Conservation (phyloP, 37 sponge, comb jelly and placozoan genomes). For the Petrosia ficiformis region DNA sequence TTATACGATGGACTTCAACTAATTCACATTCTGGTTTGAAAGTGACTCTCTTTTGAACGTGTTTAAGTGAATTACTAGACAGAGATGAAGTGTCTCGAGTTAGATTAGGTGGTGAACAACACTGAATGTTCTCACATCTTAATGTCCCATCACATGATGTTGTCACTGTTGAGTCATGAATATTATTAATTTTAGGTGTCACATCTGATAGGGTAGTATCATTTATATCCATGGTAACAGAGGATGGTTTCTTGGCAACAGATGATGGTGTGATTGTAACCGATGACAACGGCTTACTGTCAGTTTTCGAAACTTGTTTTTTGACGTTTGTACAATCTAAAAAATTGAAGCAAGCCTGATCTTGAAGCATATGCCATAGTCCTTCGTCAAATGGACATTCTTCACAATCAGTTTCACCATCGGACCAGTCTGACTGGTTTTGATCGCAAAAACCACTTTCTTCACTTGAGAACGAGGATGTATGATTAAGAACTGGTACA, state of each 20-base stretch:
- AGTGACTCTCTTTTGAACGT: neutral
- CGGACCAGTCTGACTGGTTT: neutral
- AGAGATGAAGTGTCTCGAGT: neutral
- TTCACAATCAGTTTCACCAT: neutral
- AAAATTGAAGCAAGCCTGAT: neutral
- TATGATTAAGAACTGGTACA: neutral
- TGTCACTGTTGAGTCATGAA: neutral
- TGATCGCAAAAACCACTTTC: constrained; percentile 3
- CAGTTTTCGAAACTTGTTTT: no score
- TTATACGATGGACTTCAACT: constrained; percentile 13
- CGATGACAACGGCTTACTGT: neutral
- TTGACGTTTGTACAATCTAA: no score
- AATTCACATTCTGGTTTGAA: constrained; percentile 6
- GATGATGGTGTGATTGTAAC: neutral
- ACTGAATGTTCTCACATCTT: neutral
- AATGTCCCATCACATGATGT: neutral
- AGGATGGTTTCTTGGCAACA: neutral
- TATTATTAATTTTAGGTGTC: neutral
- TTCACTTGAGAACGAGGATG: constrained; percentile 4
- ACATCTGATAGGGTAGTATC: neutral
- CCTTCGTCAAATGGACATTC: constrained; percentile 5
- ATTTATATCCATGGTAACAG: neutral
- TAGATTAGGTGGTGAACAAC: neutral
- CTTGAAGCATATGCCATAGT: neutral
- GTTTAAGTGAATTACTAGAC: neutral